A percentile compares a stretch with the other conserved stretches of the same genome.
phyloP scores from a whole-genome alignment of 2,113 vertebrate genomes.

The Mugil cephalus region DNA sequence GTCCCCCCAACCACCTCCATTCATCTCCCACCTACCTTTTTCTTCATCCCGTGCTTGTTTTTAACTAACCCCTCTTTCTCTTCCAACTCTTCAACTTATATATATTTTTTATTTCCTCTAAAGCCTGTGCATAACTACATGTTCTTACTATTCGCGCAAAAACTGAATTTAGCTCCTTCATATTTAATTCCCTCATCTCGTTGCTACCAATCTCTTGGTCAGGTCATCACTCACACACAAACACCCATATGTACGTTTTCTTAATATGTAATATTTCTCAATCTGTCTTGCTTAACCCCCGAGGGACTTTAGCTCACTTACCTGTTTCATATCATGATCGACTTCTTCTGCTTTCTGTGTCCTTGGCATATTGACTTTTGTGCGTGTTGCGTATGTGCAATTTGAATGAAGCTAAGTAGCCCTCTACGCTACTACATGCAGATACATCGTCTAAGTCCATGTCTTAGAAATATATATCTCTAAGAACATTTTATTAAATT shows the following conservation, averaged over 20 bases:
- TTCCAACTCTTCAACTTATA: neutral
- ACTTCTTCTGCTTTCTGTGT: conserved; percentile 22
- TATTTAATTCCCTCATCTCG: conserved; percentile 77
- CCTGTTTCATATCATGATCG: conserved; percentile 35
- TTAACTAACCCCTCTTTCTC: conserved; percentile 10
- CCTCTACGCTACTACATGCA: conserved; percentile 63
- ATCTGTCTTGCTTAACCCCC: conserved; percentile 43
- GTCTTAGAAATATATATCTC: too few species aligned
- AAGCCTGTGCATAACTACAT: conserved; percentile 45
- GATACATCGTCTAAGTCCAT: too few species aligned
- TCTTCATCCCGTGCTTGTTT: conserved; percentile 40
- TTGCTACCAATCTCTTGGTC: conserved; percentile 35
- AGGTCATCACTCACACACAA: conserved; percentile 32
- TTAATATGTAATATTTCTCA: too few species aligned
- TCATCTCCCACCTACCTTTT: conserved; percentile 46
- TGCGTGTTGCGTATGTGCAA: conserved; percentile 42
- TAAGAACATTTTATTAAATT: neutral
- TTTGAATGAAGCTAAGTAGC: conserved; percentile 37
- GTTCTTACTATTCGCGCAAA: conserved; percentile 46
- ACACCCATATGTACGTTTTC: conserved; percentile 8
- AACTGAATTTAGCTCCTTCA: conserved; percentile 68
- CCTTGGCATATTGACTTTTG: conserved; percentile 42
- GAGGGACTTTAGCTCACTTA: conserved; percentile 30
- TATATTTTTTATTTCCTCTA: conserved; percentile 40
- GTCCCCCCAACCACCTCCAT: conserved; percentile 44